Evolutionary conservation across 2,113 vertebrate species (phyloP).

Genomic region (Litocranius walleri): DNA sequence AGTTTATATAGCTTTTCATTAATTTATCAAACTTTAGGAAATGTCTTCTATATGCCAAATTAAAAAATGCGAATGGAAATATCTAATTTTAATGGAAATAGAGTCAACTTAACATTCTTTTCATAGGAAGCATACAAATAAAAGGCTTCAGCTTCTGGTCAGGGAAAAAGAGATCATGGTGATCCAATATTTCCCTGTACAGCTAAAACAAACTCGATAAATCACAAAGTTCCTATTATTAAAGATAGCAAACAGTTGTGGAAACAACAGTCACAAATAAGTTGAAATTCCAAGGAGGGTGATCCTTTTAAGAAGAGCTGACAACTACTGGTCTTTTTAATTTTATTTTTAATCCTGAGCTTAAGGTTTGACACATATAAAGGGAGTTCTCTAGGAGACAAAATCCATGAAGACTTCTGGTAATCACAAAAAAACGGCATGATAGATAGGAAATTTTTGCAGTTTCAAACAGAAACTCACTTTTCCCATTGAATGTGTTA

Average conservation of each 20-base stretch:
- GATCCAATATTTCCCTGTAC: neutral
- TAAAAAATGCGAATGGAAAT: neutral
- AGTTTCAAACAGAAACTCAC: neutral
- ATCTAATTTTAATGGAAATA: neutral
- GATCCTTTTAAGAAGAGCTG: neutral
- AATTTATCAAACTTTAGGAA: neutral
- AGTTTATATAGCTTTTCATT: neutral
- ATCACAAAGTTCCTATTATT: neutral
- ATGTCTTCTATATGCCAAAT: neutral
- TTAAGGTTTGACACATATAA: neutral
- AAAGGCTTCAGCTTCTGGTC: neutral
- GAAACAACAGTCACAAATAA: neutral
- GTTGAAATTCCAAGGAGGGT: neutral
- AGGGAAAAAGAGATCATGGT: neutral
- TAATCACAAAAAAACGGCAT: neutral
- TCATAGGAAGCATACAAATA: neutral
- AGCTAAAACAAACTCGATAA: neutral
- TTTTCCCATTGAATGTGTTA: neutral
- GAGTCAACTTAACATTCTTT: neutral
- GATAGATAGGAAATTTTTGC: neutral
- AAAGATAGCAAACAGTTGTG: neutral
- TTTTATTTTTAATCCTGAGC: neutral
- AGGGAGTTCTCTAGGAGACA: neutral
- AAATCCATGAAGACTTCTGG: neutral
- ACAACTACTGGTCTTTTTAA: neutral